Conservation (phyloP, 2,888 invertebrate genomes). For the Drosophila nr. medialis region DNA sequence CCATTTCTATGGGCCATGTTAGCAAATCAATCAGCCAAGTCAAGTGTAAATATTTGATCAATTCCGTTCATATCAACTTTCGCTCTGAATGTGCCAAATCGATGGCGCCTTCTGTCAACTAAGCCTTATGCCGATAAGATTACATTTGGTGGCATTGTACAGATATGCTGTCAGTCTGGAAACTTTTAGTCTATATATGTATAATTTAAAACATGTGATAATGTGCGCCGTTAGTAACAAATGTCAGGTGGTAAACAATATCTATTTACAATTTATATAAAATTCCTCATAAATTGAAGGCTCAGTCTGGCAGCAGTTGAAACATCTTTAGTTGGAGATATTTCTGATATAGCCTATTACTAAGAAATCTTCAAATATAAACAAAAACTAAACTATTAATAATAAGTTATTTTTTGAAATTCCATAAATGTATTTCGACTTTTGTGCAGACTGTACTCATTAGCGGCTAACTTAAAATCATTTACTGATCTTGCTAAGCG, state of each 20-base stretch:
- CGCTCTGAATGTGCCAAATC: constrained; percentile 56
- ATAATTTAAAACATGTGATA: not conserved
- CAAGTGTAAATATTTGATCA: constrained; percentile 57
- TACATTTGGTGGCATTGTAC: constrained; percentile 28
- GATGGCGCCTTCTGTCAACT: constrained; percentile 21
- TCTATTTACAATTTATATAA: not conserved
- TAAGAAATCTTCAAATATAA: not conserved
- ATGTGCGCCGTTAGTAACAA: not conserved
- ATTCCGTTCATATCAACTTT: constrained; percentile 32
- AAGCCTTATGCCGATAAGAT: constrained; percentile 45
- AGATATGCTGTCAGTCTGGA: constrained; percentile 26
- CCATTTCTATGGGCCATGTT: constrained; percentile 17
- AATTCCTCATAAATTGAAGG: not conserved
- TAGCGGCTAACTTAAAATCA: constrained; percentile 19
- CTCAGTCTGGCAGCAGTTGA: constrained; percentile 14
- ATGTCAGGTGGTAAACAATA: not conserved
- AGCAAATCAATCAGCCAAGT: constrained; percentile 66
- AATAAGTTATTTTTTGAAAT: constrained; percentile 31
- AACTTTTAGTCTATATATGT: not conserved
- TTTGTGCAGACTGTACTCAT: constrained; percentile 15
- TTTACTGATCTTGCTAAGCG: constrained; percentile 23
- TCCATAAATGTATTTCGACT: not conserved
- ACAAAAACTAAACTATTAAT: constrained; percentile 8
- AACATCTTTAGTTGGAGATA: not conserved
- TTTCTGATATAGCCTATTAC: not conserved